These are phyloP conservation scores for Anhinga rufa DNA, from an alignment of 2,113 vertebrate genomes.

Conservation along the genomic window DNA sequence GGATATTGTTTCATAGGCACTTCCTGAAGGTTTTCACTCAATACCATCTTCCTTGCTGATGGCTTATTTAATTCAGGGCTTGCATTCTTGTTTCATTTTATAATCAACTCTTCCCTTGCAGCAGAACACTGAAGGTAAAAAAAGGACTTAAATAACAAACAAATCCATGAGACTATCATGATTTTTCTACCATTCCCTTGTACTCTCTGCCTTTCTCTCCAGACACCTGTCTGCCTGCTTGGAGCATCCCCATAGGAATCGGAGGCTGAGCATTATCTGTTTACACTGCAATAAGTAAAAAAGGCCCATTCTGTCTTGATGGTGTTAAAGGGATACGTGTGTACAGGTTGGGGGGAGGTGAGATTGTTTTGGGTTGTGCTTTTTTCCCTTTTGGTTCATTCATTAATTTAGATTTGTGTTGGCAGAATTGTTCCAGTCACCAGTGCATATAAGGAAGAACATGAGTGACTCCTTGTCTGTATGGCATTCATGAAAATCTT, in stretches of 20 bases:
- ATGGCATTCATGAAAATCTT: not conserved
- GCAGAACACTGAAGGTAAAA: not conserved
- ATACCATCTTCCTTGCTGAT: not conserved
- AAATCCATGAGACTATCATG: not conserved
- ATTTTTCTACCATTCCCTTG: not conserved
- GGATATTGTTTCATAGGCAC: not conserved
- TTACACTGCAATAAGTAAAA: not conserved
- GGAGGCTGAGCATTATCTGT: not conserved
- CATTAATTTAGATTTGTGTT: not conserved
- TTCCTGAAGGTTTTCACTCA: not conserved
- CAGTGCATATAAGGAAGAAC: not conserved
- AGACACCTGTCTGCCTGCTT: not conserved
- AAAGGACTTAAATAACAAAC: not conserved
- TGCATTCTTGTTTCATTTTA: not conserved
- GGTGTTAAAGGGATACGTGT: not conserved
- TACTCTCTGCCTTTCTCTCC: not conserved
- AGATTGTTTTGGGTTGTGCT: not conserved
- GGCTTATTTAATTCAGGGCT: not conserved
- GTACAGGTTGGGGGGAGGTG: fast-evolving
- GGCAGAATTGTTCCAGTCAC: not conserved
- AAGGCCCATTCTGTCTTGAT: not conserved
- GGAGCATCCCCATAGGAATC: not conserved
- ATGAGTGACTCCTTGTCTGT: not conserved
- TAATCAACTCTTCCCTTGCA: not conserved
- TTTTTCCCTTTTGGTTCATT: not conserved